Base-by-base conservation (phyloP, 2,113 vertebrate genomes). In the Indicator maculatus region DNA sequence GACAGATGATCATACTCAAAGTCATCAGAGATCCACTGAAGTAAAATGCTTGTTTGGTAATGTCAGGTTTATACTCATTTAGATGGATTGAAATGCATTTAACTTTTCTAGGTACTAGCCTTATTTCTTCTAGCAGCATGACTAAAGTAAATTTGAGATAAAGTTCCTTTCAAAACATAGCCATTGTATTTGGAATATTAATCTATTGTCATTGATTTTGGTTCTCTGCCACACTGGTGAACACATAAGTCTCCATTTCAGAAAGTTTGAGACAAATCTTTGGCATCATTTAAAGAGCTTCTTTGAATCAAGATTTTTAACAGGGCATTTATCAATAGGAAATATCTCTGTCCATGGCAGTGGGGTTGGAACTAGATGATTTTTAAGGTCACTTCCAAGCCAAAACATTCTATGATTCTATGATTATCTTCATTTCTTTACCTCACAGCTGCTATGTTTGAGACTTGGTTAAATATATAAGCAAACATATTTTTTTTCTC, bases 121-220 rank as follows among this genome's bases (percentile, higher is more conserved):
- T 76, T 83, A 81, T 74, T 90, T 78, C 18, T 86, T 84, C 67
- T 83, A 77, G 41, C 15, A 71, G 61, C 65, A 59, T 60, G 38
- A 41, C 47, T 90, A 78, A 77, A 92, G 44, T 61, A 33, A 84
- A 70, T 84, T 60, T 86, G 47, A 74, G 83, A 60, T 52, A 77
- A 80, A 33, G 53, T 33, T 71, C 53, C 77, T 81, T 80, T 61
- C 65, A 75, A 90, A 93, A 93, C 31, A 38, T 41, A 90, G 73
- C 73, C 38, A 75, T 84, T 81, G 67, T 33, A 74, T 56, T 38
- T 64, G 89, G 52, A 41, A 41, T 81, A 84, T 77, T 82, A 86
- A 85, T 85, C 71, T 88, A 65, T 76, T 94, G 67, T 74, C 47
- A 86, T 88, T 90, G 89, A 92, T 93, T 95, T 85, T 85, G 66